Evolutionary conservation across 2,888 invertebrate species (phyloP), one percentile per base, ranked within the genome.

Genomic region (Metopia argyrocephala): DNA sequence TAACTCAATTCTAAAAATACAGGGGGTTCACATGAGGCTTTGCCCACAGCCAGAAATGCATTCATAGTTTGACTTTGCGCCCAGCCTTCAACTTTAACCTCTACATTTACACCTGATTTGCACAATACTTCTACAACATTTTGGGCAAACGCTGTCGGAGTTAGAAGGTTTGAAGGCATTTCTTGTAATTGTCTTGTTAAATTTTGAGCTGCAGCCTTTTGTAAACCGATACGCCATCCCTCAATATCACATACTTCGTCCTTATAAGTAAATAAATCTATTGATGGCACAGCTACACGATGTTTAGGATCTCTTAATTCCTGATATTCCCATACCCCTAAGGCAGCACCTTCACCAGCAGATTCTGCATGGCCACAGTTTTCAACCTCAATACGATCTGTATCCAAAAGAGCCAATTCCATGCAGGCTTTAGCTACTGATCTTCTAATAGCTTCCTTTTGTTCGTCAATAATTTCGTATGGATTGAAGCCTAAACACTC

Each of bases 181-280:
- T 96, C 96, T 92, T 95, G 95, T 12, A 96, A 90, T 83, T 92
- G 93, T 5, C 96, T 91, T 0, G 95, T 94, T 74, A 96, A 91
- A 89, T 96, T 96, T 90, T 97, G 96, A 0, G 95, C 94, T 75
- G 94, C 94, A 0, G 95, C 96, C 86, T 95, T 93, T 71, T 93
- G 91, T 28, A 92, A 85, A 0, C 96, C 96, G 78, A 93, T 92
- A 83, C 93, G 92, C 95, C 95, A 96, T 3, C 94, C 94, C 0
- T 93, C 93, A 84, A 92, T 91, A 85, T 94, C 93, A 85, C 94
- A 94, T 83, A 94, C 92, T 75, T 94, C 93, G 84, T 93, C 92
- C 25, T 94, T 90, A 61, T 92, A 91, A 1, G 94, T 86, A 76
- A 91, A 90, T 84, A 95, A 73, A 83, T 87, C 89, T n/a, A 90